Percentiles rank a stretch among this genome's conserved stretches.
Conservation (phyloP, 2,888 invertebrate genomes). For the Heliconius ismenius region DNA sequence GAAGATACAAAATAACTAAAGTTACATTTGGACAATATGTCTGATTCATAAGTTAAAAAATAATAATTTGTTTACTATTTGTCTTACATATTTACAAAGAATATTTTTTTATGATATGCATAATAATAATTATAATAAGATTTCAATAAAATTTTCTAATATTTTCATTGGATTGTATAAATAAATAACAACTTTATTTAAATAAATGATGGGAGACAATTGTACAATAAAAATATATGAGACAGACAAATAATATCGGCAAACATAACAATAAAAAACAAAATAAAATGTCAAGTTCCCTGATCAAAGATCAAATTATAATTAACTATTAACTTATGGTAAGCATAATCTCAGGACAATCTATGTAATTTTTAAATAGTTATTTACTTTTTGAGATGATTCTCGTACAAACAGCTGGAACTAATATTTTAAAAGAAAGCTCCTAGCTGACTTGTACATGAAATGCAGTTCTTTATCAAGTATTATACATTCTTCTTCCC, state of each 20-base stretch:
- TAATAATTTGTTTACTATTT: slow-evolving; percentile 62
- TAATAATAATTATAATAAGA: slow-evolving; percentile 52
- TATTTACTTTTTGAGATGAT: slow-evolving; percentile 6
- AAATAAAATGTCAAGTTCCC: slow-evolving; percentile 54
- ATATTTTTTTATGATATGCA: slow-evolving; percentile 68
- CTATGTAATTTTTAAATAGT: slow-evolving; percentile 38
- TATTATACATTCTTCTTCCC: slow-evolving; percentile 7
- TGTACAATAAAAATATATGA: slow-evolving; percentile 67
- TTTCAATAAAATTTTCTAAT: slow-evolving; percentile 69
- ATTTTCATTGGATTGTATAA: slow-evolving; percentile 65
- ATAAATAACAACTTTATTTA: slow-evolving; percentile 71
- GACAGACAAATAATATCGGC: slow-evolving; percentile 62
- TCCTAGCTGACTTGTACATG: background rate
- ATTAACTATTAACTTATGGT: slow-evolving; percentile 47
- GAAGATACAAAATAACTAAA: slow-evolving; percentile 49
- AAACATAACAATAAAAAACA: slow-evolving; percentile 79
- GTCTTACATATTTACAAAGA: slow-evolving; percentile 66
- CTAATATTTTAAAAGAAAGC: background rate
- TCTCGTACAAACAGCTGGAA: background rate
- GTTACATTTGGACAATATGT: slow-evolving; percentile 33
- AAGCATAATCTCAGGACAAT: slow-evolving; percentile 71
- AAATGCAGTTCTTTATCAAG: background rate
- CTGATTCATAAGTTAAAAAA: slow-evolving; percentile 42
- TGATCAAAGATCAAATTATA: slow-evolving; percentile 54
- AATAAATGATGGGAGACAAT: slow-evolving; percentile 60